Conservation (phyloP, 2,888 invertebrate species). For the Eupithecia abbreviata region DNA sequence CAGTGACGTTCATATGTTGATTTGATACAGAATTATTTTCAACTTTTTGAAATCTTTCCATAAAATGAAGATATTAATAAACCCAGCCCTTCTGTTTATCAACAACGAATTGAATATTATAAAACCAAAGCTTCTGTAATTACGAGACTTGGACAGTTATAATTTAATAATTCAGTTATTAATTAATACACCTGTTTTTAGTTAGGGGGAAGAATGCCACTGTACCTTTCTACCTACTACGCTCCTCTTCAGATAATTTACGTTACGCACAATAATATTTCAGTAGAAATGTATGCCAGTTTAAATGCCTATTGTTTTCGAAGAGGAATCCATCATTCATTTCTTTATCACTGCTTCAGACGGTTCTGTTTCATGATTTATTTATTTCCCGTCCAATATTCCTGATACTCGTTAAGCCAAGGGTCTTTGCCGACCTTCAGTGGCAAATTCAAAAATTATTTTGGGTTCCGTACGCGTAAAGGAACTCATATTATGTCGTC, state of each 20-base stretch:
- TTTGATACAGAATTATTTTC: too few relatives aligned
- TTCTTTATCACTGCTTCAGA: background rate
- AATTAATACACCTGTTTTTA: too few relatives aligned
- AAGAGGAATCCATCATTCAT: background rate
- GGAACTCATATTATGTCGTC: background rate
- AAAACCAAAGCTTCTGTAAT: too few relatives aligned
- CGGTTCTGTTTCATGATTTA: constrained; percentile 1
- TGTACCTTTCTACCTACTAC: too few relatives aligned
- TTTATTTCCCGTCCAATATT: constrained; percentile 1
- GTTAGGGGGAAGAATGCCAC: too few relatives aligned
- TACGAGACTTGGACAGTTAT: too few relatives aligned
- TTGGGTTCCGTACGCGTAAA: background rate
- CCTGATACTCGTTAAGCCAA: constrained; percentile 4
- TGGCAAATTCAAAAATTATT: background rate
- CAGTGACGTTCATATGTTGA: too few relatives aligned
- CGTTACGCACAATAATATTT: background rate
- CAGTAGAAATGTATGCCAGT: background rate
- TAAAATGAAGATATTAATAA: too few relatives aligned
- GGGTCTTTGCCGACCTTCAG: background rate
- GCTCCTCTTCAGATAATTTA: background rate
- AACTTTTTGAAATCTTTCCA: too few relatives aligned
- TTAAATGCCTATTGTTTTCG: background rate
- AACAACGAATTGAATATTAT: too few relatives aligned
- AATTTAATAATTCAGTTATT: too few relatives aligned
- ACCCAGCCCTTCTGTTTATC: too few relatives aligned